Percentiles rank a stretch among this genome's conserved stretches.
These are phyloP conservation scores for Unio delphinus DNA, from an alignment of 2,888 invertebrate species.

Conservation along the genomic window DNA sequence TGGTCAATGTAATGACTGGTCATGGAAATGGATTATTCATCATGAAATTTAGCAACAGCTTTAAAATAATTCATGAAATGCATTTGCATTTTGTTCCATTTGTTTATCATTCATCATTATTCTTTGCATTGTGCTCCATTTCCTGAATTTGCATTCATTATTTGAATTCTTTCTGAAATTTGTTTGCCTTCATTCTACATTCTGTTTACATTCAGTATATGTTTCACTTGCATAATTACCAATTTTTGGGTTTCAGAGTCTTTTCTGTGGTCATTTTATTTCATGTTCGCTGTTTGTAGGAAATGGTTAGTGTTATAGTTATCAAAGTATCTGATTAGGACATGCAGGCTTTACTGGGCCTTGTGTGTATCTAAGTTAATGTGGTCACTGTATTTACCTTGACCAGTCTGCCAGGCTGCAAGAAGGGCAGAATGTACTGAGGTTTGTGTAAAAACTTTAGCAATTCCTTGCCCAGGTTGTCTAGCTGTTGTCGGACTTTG, in stretches of 20 bases:
- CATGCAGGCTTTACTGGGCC: not conserved
- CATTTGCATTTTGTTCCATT: too few relatives aligned
- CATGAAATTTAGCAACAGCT: too few relatives aligned
- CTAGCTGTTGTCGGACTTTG: conserved; percentile 86
- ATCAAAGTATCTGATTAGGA: not conserved
- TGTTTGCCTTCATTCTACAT: too few relatives aligned
- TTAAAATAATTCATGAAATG: too few relatives aligned
- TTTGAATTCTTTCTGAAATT: too few relatives aligned
- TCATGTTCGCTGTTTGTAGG: not conserved
- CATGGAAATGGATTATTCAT: too few relatives aligned
- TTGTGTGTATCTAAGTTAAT: not conserved
- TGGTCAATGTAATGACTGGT: too few relatives aligned
- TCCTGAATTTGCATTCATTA: too few relatives aligned
- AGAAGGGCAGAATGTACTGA: conserved; percentile 90
- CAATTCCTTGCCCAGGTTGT: conserved; percentile 82
- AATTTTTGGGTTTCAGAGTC: not conserved
- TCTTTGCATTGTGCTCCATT: too few relatives aligned
- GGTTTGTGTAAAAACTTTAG: conserved; percentile 86
- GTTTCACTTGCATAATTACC: too few relatives aligned
- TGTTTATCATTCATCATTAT: too few relatives aligned
- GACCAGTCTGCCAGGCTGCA: conserved; percentile 93
- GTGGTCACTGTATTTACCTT: conserved; percentile 77
- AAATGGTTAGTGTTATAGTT: not conserved
- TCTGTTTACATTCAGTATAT: too few relatives aligned
- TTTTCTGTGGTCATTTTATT: not conserved